Base-by-base conservation (phyloP, 2,797 vertebrate species). In the Agapornis canus region DNA sequence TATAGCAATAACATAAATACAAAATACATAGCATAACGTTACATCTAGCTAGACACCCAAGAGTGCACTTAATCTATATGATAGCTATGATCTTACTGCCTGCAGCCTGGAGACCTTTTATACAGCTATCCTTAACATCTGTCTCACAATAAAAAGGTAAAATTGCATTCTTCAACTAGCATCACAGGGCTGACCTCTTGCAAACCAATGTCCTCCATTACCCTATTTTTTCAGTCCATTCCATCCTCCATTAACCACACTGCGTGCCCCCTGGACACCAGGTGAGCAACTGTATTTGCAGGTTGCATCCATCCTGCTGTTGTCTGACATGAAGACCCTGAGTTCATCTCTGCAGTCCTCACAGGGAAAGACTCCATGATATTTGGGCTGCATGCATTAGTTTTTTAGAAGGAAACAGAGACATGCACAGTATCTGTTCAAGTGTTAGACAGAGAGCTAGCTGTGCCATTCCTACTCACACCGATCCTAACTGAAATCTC, bases 351-450 rank as follows among this genome's bases (percentile, higher is more conserved):
- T 76, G 47, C 39, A 59, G 75, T 40, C 60, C 27, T 60, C 9
- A 49, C 5, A 5, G 27, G 47, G 72, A 79, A 47, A 11, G 92
- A 43, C 16, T 59, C 17, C 25, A 14, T n/a, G 25, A 11, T 19
- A 17, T 20, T 3, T 37, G 43, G 73, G 75, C 35, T 40, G 43
- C 13, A 17, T 4, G 3, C 37, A 21, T 11, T 31, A 2, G 7
- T 31, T 76, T 73, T 60, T 68, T 2, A 0, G 4, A 39, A 64
- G 78, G n/a, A 47, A 87, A 61, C 2, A 21, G 11, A 31, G 22
- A 45, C 11, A 31, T 1, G 2, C 7, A 4, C 7, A 0, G 0
- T 1, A 3, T 5, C 54, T 26, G 13, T 10, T 29, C n/a, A 15
- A 49, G 77, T 1, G 27, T 4, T 48, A 11, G 0, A 4, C 25